Conservation (phyloP, 2,113 vertebrate genomes). For the Corvus moneduloides region DNA sequence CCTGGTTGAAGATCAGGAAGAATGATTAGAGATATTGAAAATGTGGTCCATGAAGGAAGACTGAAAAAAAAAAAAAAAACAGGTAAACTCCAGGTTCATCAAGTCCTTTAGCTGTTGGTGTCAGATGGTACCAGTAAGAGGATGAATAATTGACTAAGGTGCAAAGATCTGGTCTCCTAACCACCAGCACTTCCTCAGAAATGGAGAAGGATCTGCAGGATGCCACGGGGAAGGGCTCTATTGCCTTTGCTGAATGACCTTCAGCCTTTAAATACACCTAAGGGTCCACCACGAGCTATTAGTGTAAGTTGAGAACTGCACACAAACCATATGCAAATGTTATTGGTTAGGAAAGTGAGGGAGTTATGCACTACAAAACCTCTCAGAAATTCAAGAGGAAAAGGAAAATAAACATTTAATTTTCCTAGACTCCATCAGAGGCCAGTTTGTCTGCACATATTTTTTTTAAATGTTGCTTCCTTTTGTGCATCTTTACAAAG, state of each 20-base stretch:
- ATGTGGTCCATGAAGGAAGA: neutral
- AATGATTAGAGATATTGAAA: neutral
- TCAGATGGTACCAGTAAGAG: neutral
- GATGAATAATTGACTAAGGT: neutral
- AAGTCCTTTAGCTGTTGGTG: neutral
- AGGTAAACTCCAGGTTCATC: neutral
- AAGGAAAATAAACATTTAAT: neutral
- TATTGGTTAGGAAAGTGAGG: neutral
- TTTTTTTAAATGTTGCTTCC: neutral
- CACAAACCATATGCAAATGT: rapidly evolving
- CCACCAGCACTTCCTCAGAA: neutral
- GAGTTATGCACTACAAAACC: neutral
- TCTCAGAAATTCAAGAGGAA: neutral
- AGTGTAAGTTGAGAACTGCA: neutral
- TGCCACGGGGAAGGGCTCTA: neutral
- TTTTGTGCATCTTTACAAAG: neutral
- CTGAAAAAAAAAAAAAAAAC: neutral
- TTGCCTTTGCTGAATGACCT: neutral
- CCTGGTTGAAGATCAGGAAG: neutral
- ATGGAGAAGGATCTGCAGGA: neutral
- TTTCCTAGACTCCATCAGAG: neutral
- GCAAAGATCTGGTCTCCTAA: neutral
- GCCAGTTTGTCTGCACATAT: neutral
- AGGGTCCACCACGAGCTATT: neutral
- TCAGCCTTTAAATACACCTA: neutral